Base-by-base conservation (phyloP, 1,140 invertebrate genomes). In the Zaprionus ornatus region DNA sequence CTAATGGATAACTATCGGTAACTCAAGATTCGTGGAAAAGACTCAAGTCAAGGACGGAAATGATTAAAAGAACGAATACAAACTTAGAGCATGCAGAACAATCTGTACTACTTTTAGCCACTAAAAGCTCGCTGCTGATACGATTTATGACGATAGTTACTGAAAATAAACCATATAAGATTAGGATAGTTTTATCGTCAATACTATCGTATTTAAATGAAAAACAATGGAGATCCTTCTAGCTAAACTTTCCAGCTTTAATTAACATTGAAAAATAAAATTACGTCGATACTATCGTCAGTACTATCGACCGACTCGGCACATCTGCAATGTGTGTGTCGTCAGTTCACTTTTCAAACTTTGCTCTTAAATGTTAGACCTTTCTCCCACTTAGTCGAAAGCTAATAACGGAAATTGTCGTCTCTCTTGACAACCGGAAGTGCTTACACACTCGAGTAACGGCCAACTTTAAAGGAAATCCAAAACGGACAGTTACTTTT, bases 391-490 rank as follows among this genome's bases (percentile, higher is more conserved):
- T 63, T 17, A 50, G 37, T 57, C 55, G 4, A 74, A 70, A 74
- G 40, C 73, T 23, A 77, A 67, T 73, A 78, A 77, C 79, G 79
- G 79, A 80, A 78, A 80, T 71, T 70, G 67, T 52, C 50, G 60
- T 76, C 69, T 74, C 80, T 67, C 65, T 74, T 52, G 72, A 64
- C 75, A 90, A 76, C 66, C 76, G 85, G 85, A 90, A 90, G 85
- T 79, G 66, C 73, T 90, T 75, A 85, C 77, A 85, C 79, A 90
- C 80, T 81, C 74, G 80, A 84, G 66, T 88, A 74, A 81, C 74
- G 61, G 60, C 72, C 77, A 87, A 86, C 60, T 81, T 88, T 79
- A 88, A 90, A 74, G 78, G 59, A 77, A 71, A 55, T 50, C n/a
- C 29, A 71, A 55, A 72, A 56, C 48, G 55, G 61, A 73, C 66